Conservation (phyloP, 2,113 vertebrate species). For the Barnardius zonarius region DNA sequence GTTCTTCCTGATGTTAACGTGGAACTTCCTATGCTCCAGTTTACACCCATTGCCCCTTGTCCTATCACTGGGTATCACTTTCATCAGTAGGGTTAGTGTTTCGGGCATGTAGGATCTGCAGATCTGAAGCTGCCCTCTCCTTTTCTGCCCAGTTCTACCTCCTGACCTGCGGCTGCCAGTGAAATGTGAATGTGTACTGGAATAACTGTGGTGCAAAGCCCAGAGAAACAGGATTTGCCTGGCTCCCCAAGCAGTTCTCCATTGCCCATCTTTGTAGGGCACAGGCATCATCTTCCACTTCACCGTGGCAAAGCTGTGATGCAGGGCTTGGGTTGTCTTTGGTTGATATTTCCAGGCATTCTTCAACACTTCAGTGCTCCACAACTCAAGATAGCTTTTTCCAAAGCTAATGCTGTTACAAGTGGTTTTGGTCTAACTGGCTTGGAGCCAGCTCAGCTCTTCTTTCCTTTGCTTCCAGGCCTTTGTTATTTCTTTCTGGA, state of each 20-base stretch:
- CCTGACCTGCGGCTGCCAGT: background rate
- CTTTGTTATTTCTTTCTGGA: background rate
- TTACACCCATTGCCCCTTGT: too few relatives aligned
- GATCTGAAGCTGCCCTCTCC: background rate
- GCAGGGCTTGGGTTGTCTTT: background rate
- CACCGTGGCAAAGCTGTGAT: background rate
- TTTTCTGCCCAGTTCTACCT: background rate
- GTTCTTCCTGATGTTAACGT: too few relatives aligned
- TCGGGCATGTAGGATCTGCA: background rate
- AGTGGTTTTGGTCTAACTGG: background rate
- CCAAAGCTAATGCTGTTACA: background rate
- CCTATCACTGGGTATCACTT: too few relatives aligned
- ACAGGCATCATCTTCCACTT: background rate
- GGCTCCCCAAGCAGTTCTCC: background rate
- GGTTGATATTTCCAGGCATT: background rate
- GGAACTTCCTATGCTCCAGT: too few relatives aligned
- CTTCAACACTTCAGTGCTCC: background rate
- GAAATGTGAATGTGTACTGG: rapidly evolving
- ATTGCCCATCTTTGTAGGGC: background rate
- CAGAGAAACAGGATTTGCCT: background rate
- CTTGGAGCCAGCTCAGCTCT: background rate
- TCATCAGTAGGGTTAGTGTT: background rate
- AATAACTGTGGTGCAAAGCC: background rate
- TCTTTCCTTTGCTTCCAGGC: background rate
- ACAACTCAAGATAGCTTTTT: background rate